Conservation (phyloP, 2,888 invertebrate species). For the Sympetrum striolatum region DNA sequence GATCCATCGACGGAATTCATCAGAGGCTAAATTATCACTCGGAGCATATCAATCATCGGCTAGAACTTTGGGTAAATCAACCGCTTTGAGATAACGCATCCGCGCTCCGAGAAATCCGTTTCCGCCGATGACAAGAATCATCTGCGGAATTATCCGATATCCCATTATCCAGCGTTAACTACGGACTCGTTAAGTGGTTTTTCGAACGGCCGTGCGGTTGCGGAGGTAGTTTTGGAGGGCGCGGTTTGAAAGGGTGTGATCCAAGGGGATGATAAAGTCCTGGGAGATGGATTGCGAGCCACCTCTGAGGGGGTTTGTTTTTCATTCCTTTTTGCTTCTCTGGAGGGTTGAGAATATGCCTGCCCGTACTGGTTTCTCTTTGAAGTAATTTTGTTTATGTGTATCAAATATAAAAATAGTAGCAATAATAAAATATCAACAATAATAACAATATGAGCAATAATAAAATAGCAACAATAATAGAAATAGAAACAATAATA, state of each 20-base stretch:
- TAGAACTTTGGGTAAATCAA: not conserved
- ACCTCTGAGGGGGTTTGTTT: not conserved
- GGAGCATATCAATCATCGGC: not conserved
- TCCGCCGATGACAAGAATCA: not conserved
- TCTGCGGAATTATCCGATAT: not conserved
- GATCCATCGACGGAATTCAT: too few species aligned
- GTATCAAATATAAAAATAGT: too few species aligned
- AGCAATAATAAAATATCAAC: too few species aligned
- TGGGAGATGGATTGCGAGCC: not conserved
- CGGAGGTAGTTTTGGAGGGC: not conserved
- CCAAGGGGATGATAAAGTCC: constrained; percentile 6
- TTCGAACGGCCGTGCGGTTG: not conserved
- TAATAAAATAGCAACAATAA: too few species aligned
- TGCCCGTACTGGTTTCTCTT: too few species aligned
- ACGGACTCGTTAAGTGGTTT: not conserved
- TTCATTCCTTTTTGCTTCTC: too few species aligned
- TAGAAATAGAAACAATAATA: too few species aligned
- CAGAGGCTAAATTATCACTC: too few species aligned
- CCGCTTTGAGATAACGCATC: not conserved
- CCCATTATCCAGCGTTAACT: not conserved
- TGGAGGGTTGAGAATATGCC: too few species aligned
- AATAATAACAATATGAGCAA: too few species aligned
- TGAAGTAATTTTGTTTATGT: too few species aligned
- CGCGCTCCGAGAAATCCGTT: not conserved
- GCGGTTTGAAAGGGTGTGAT: not conserved